Percentiles rank a stretch among this genome's conserved stretches.
These are phyloP conservation scores for Caenorhabditis latens DNA, from an alignment of 1,140 invertebrate species.

Conservation along the genomic window DNA sequence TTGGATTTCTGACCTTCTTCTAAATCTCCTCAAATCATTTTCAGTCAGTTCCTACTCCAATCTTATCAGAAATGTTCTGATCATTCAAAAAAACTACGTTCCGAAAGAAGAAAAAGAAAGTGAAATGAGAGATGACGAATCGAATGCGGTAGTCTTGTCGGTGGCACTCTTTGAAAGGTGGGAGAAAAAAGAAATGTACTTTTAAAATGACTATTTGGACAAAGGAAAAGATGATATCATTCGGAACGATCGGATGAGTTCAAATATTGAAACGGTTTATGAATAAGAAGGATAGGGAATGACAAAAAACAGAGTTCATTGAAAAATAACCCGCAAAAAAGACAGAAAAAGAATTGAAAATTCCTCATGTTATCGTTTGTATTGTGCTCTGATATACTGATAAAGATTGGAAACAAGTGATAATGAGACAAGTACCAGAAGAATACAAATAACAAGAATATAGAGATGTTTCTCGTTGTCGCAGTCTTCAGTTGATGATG, in stretches of 20 bases:
- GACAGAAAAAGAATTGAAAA: not conserved
- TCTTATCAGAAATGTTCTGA: too few relatives aligned
- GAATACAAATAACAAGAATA: not conserved
- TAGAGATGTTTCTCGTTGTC: not conserved
- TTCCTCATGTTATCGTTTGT: conserved; percentile 3
- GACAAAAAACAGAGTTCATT: conserved; percentile 33
- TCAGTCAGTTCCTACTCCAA: too few relatives aligned
- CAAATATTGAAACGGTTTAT: not conserved
- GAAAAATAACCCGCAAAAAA: conserved; percentile 23
- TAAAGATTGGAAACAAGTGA: conserved; percentile 53
- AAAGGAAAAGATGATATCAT: not conserved
- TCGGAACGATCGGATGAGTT: not conserved
- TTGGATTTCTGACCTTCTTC: too few relatives aligned
- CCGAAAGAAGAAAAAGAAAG: not conserved
- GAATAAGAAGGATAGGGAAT: not conserved
- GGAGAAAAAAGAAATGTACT: not conserved
- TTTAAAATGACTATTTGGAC: not conserved
- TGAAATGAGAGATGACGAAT: conserved; percentile 11
- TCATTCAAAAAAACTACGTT: not conserved
- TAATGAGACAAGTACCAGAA: conserved; percentile 1
- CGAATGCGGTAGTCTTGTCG: not conserved
- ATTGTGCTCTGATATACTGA: conserved; percentile 47
- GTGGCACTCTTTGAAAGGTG: not conserved
- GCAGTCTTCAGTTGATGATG: conserved; percentile 5
- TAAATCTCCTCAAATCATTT: too few relatives aligned